Evolutionary conservation across 37 sponge, comb jelly and placozoan species (phyloP).

Genomic region (Agelas oroides): DNA sequence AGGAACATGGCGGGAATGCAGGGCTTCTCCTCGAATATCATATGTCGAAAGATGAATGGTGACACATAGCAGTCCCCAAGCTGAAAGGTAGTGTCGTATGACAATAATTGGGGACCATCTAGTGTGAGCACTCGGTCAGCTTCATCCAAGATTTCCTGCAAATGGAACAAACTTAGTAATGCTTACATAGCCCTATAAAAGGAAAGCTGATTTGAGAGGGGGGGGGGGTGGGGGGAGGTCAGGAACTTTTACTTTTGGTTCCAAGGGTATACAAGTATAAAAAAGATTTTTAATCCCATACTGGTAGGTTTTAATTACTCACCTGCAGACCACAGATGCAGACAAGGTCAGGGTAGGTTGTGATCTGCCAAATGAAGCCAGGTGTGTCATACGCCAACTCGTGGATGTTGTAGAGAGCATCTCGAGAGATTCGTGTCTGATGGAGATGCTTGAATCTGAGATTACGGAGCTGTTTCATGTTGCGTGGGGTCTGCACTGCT

Average conservation of each 20-base stretch:
- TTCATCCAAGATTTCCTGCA: conserved; percentile 46
- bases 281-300: too few species aligned
- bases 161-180: too few species aligned
- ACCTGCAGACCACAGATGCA: conserved; percentile 61
- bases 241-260: too few species aligned
- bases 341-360: conserved; percentile 52
- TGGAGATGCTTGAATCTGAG: not conserved
- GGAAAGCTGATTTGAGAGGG: too few species aligned
- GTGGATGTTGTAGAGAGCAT: conserved; percentile 59
- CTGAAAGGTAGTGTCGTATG: conserved; percentile 69
- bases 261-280: too few species aligned
- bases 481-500: conserved; percentile 2
- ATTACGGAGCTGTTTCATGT: conserved; percentile 44
- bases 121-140: conserved; percentile 42
- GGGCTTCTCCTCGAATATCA: conserved; percentile 43
- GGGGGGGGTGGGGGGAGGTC: too few species aligned
- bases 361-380: conserved; percentile 50
- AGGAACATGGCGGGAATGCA: too few species aligned
- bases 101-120: conserved; percentile 40
- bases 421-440: conserved; percentile 37
- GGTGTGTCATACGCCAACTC: conserved; percentile 52
- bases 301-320: too few species aligned
- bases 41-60: conserved; percentile 51
- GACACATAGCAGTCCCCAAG: conserved; percentile 65
- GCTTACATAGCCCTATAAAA: too few species aligned